Conservation (phyloP, 2,888 invertebrate species). For the Nymphalis urticae region DNA sequence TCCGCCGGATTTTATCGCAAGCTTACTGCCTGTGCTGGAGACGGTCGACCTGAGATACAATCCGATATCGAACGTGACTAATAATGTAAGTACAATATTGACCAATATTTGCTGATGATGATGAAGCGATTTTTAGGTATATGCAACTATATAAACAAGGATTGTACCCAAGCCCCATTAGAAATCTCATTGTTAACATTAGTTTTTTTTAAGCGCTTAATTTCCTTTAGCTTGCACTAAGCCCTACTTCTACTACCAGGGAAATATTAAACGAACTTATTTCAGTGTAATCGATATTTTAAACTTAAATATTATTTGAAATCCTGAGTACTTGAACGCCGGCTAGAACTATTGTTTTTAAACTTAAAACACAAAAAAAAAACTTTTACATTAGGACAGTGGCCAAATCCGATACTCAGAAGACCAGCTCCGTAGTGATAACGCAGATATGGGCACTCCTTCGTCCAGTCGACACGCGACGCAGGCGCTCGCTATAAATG, state of each 20-base stretch:
- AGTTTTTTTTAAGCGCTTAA: no score
- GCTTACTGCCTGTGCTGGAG: conserved; percentile 61
- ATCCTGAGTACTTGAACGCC: no score
- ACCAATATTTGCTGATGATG: not conserved
- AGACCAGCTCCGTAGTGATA: conserved; percentile 45
- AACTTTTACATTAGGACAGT: not conserved
- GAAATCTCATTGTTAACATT: no score
- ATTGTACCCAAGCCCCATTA: no score
- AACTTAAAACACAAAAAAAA: not conserved
- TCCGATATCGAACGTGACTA: conserved; percentile 70
- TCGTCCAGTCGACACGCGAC: conserved; percentile 48
- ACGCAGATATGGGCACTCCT: conserved; percentile 23
- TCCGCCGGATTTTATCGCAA: conserved; percentile 60
- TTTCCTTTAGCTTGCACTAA: no score
- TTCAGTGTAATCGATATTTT: no score
- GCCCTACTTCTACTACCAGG: no score
- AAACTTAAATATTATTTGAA: no score
- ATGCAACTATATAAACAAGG: not conserved
- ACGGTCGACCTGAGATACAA: conserved; percentile 80
- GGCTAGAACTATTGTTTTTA: conserved; percentile 4
- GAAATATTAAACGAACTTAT: no score
- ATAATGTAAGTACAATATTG: conserved; percentile 48
- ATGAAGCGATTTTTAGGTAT: not conserved
- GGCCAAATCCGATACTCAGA: conserved; percentile 53
- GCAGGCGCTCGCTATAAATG: conserved; percentile 63